phyloP scores from a whole-genome alignment of 2,797 vertebrate species.

The Sciaenops ocellatus region DNA sequence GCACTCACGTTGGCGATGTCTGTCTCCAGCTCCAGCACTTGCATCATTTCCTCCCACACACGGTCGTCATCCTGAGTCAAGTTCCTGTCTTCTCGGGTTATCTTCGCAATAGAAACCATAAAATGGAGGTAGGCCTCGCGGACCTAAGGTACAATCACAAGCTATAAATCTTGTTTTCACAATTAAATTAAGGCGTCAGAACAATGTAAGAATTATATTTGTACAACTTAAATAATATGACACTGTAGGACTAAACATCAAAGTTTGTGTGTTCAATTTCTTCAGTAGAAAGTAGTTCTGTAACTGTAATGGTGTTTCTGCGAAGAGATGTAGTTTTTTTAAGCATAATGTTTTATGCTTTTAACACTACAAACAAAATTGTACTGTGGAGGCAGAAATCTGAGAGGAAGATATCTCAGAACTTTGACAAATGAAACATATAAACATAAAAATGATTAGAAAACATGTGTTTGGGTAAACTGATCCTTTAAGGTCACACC shows the following conservation, averaged over 20 bases:
- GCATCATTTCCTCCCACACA: conserved; percentile 91
- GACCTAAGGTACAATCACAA: conserved; percentile 82
- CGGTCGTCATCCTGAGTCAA: conserved; percentile 85
- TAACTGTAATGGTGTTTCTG: background rate
- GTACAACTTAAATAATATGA: background rate
- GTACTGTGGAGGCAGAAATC: background rate
- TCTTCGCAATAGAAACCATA: conserved; percentile 92
- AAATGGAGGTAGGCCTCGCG: conserved; percentile 94
- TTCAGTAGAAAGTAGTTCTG: background rate
- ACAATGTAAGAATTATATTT: background rate
- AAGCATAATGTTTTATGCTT: background rate
- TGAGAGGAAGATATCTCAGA: background rate
- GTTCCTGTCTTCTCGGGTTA: conserved; percentile 91
- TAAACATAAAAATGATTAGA: background rate
- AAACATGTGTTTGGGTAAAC: background rate
- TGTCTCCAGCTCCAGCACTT: conserved; percentile 94
- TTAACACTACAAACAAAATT: background rate
- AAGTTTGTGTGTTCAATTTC: background rate
- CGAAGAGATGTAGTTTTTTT: background rate
- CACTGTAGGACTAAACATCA: too few relatives aligned
- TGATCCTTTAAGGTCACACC: conserved; percentile 73
- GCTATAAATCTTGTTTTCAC: conserved; percentile 5
- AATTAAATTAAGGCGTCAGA: conserved; percentile 30
- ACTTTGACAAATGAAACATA: background rate
- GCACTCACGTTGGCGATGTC: conserved; percentile 93